Conservation (phyloP, 2,113 vertebrate species). For the Myotis brandtii region DNA sequence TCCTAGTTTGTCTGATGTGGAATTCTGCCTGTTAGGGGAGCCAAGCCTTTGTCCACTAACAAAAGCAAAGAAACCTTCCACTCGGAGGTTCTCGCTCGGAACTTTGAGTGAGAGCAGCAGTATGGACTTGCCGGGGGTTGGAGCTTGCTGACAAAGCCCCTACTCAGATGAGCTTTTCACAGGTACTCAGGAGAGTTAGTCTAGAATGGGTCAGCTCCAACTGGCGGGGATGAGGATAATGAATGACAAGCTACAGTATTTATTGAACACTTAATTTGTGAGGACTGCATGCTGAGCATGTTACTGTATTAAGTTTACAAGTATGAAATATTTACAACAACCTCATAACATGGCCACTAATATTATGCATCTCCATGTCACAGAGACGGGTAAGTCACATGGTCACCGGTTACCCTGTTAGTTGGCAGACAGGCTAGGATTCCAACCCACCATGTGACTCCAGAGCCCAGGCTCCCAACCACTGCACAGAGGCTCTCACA, state of each 20-base stretch:
- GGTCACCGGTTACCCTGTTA: background rate
- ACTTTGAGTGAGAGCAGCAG: background rate
- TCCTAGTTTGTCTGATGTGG: background rate
- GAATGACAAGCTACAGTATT: background rate
- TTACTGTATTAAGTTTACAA: background rate
- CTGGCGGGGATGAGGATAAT: background rate
- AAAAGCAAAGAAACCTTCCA: background rate
- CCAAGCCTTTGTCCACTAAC: constrained; percentile 11
- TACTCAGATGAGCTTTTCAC: background rate
- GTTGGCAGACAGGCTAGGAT: background rate
- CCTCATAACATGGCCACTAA: background rate
- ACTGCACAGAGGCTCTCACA: accelerated
- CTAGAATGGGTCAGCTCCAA: background rate
- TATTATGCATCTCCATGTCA: background rate
- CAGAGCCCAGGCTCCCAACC: background rate
- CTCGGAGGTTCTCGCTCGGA: background rate
- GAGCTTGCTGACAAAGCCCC: background rate
- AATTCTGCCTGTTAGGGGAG: background rate
- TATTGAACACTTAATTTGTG: background rate
- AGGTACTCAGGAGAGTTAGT: background rate
- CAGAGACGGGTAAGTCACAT: background rate
- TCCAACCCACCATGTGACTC: background rate
- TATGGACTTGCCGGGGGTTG: background rate
- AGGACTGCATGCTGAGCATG: background rate
- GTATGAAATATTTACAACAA: background rate